Evolutionary conservation across 2,797 vertebrate species (phyloP).

Genomic region (Alectoris magna): DNA sequence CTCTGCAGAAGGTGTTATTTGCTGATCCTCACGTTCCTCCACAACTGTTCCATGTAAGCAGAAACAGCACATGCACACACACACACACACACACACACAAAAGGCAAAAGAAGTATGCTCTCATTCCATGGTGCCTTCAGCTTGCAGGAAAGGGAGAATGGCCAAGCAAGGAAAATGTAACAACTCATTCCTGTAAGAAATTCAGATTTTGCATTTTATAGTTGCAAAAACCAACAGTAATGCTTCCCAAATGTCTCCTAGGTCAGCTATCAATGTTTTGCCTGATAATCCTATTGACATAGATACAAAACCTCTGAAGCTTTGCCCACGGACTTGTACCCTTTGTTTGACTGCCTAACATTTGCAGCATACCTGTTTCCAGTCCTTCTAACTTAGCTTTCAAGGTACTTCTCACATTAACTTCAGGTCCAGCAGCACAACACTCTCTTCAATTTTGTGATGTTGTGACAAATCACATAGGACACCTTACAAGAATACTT

Average conservation of each 20-base stretch:
- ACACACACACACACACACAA: background rate
- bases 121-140: background rate
- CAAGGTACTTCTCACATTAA: background rate
- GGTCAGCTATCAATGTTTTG: accelerated
- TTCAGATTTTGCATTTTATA: background rate
- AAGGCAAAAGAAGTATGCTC: background rate
- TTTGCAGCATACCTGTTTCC: background rate
- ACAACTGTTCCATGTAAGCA: background rate
- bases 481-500: background rate
- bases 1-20: background rate
- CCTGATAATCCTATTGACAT: background rate
- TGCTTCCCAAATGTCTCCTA: background rate
- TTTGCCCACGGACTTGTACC: accelerated
- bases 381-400: background rate
- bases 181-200: background rate
- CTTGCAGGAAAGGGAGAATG: background rate
- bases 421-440: background rate
- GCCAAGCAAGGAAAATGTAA: background rate
- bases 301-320: background rate
- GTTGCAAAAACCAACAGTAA: background rate
- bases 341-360: background rate
- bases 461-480: background rate
- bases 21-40: background rate
- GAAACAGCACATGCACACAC: background rate
- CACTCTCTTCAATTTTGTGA: background rate